A percentile compares a stretch with the other conserved stretches of the same genome.
Conservation (phyloP, 2,113 vertebrate species). For the Coturnix japonica region DNA sequence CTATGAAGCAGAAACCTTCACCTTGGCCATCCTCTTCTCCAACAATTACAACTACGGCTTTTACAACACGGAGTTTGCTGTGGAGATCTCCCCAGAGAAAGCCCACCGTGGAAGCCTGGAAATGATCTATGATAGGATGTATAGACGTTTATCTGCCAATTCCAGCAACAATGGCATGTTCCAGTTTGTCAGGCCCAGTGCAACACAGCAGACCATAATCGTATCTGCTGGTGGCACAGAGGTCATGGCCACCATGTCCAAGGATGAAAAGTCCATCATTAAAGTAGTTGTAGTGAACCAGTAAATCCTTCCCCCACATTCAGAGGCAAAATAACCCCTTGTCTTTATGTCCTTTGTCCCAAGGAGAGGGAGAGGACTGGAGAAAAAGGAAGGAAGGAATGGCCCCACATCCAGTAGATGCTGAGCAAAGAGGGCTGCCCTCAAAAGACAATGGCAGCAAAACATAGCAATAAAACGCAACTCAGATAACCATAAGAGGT, state of each 20-base stretch:
- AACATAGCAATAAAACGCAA: too few relatives aligned
- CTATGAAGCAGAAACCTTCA: not conserved
- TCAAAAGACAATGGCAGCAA: too few relatives aligned
- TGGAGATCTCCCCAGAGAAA: not conserved
- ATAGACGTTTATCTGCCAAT: too few relatives aligned
- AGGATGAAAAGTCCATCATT: not conserved
- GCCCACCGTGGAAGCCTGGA: too few relatives aligned
- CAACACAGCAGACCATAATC: accelerated
- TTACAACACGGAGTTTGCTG: not conserved
- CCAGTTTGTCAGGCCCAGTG: accelerated
- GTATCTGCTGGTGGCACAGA: accelerated
- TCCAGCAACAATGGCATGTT: accelerated
- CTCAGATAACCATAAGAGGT: too few relatives aligned
- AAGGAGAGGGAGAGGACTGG: too few relatives aligned
- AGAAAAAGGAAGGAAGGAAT: too few relatives aligned
- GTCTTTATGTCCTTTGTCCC: too few relatives aligned
- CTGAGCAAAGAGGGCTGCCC: too few relatives aligned
- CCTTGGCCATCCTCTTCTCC: not conserved
- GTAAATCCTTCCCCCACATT: not conserved
- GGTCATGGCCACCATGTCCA: not conserved
- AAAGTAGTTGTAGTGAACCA: not conserved
- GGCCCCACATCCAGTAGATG: too few relatives aligned
- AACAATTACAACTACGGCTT: not conserved
- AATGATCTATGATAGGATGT: not conserved
- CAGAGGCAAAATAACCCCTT: too few relatives aligned